Conservation (phyloP, 1,140 invertebrate genomes). For the Sarcophaga peregrina region DNA sequence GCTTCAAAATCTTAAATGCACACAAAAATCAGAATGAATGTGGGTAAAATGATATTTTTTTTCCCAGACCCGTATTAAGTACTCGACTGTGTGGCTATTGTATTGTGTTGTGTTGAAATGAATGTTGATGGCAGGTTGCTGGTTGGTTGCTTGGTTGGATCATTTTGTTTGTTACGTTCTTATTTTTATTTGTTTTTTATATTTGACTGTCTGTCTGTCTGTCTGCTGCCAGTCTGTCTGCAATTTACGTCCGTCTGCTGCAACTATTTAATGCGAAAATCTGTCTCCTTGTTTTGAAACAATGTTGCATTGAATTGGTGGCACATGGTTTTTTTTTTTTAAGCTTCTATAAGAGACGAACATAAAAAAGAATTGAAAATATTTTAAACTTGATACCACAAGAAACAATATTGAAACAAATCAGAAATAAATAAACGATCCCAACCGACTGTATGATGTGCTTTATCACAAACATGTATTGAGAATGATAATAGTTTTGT, state of each 20-base stretch:
- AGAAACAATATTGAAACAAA: background rate
- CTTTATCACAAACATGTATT: too few species aligned
- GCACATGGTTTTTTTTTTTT: conserved; percentile 1
- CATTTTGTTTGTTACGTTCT: too few species aligned
- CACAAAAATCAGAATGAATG: background rate
- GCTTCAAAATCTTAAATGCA: conserved; percentile 20
- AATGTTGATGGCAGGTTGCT: background rate
- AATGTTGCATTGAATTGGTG: conserved; percentile 5
- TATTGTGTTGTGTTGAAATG: background rate
- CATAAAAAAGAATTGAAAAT: background rate
- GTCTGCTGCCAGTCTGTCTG: background rate
- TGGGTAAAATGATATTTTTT: conserved; percentile 21
- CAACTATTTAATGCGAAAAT: background rate
- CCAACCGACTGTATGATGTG: too few species aligned
- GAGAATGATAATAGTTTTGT: too few species aligned
- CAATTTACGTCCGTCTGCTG: too few species aligned
- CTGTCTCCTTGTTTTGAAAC: background rate
- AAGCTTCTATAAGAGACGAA: background rate
- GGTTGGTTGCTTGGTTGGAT: background rate
- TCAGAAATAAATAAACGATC: too few species aligned
- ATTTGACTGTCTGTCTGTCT: background rate
- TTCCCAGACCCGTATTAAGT: conserved; percentile 6
- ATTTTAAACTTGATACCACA: background rate
- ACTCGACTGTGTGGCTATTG: background rate
- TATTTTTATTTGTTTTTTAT: background rate